Evolutionary conservation across 2,113 vertebrate genomes (phyloP).

Genomic region (Tupaia chinensis): DNA sequence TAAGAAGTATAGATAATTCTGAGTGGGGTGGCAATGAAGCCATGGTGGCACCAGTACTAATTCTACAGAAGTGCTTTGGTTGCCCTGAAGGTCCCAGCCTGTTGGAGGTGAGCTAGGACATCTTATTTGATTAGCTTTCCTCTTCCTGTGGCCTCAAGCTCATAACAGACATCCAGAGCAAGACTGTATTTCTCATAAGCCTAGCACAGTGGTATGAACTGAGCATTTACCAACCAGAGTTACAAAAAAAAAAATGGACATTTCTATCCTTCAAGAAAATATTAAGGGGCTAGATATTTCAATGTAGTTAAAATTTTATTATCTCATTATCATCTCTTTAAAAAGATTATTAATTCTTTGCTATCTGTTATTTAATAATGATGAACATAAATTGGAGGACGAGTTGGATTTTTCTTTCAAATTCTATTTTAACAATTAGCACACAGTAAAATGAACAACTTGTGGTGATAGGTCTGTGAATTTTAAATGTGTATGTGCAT

Average conservation of each 20-base stretch:
- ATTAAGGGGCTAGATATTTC: background rate
- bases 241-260: background rate
- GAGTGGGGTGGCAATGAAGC: no score
- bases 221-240: background rate
- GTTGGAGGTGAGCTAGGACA: background rate
- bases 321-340: background rate
- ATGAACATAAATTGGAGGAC: background rate
- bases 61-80: background rate
- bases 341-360: background rate
- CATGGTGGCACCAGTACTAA: background rate
- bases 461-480: background rate
- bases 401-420: background rate
- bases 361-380: background rate
- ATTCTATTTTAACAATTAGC: background rate
- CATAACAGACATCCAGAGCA: background rate
- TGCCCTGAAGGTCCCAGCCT: background rate
- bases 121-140: background rate
- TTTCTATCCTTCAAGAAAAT: background rate
- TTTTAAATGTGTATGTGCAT: background rate
- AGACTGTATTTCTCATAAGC: background rate
- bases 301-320: background rate
- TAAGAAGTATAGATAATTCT: background rate
- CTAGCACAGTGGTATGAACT: no score
- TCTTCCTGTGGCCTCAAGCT: background rate
- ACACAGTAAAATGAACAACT: background rate